Conservation (phyloP, 2,888 invertebrate genomes). For the Abrostola tripartita region DNA sequence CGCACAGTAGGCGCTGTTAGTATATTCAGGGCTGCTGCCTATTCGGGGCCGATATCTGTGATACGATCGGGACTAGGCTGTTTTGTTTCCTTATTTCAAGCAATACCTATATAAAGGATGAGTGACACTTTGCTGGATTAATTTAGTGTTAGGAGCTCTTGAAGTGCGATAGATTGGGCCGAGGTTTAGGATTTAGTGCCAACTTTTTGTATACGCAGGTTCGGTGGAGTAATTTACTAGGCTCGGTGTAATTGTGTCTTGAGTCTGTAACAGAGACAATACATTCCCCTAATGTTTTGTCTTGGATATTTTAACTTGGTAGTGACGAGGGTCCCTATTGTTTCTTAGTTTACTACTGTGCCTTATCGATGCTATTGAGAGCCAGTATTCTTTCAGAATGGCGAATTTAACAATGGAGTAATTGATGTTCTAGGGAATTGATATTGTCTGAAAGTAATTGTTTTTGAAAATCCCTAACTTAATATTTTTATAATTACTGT, state of each 20-base stretch:
- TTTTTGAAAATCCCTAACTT: neutral
- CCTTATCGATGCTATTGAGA: slow-evolving; percentile 17
- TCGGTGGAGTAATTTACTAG: slow-evolving; percentile 31
- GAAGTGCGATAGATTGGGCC: slow-evolving; percentile 32
- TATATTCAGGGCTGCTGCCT: slow-evolving; percentile 53
- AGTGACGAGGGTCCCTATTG: slow-evolving; percentile 49
- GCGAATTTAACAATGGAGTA: neutral
- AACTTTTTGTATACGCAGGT: slow-evolving; percentile 16
- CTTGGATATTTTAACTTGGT: slow-evolving; percentile 42
- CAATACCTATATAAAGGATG: slow-evolving; percentile 55
- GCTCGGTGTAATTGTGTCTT: slow-evolving; percentile 22
- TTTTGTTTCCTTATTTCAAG: slow-evolving; percentile 78
- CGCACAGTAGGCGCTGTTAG: slow-evolving; percentile 29
- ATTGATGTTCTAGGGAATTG: neutral
- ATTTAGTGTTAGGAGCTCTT: slow-evolving; percentile 54
- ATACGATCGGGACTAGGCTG: slow-evolving; percentile 72
- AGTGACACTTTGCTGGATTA: slow-evolving; percentile 60
- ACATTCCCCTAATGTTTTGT: slow-evolving; percentile 36
- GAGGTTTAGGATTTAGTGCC: slow-evolving; percentile 32
- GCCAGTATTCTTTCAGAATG: slow-evolving; percentile 1
- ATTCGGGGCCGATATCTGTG: slow-evolving; percentile 59
- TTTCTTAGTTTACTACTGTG: slow-evolving; percentile 18
- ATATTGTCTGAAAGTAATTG: neutral
- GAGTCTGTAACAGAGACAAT: slow-evolving; percentile 42
- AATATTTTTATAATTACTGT: no score